phyloP scores from a whole-genome alignment of 2,113 vertebrate genomes.

The Jacana jacana region DNA sequence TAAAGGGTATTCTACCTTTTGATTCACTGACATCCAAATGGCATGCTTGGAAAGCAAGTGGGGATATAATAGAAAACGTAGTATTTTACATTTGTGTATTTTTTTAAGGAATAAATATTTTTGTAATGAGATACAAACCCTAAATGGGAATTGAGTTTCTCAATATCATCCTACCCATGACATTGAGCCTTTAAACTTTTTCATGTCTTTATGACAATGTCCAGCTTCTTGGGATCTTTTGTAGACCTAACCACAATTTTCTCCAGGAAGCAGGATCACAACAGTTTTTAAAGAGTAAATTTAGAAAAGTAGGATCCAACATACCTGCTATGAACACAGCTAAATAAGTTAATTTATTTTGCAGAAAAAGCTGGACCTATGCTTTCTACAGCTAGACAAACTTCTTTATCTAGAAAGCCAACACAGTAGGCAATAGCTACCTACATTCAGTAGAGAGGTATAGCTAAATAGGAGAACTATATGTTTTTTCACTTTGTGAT shows the following conservation, averaged over 20 bases:
- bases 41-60: slow-evolving; percentile 1
- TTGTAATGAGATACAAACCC: slow-evolving; percentile 68
- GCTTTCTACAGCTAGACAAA: background rate
- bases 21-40: background rate
- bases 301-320: background rate
- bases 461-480: background rate
- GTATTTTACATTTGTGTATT: slow-evolving; percentile 74
- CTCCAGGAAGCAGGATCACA: background rate
- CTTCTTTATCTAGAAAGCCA: background rate
- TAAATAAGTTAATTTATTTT: background rate
- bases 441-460: background rate
- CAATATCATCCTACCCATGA: slow-evolving; percentile 28
- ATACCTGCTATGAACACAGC: background rate
- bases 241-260: slow-evolving; percentile 13
- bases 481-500: background rate
- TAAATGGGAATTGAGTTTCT: slow-evolving; percentile 60
- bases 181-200: slow-evolving; percentile 35
- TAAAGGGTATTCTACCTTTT: background rate
- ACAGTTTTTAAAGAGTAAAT: slow-evolving; percentile 3
- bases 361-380: background rate
- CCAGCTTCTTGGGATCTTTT: slow-evolving; percentile 57
- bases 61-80: slow-evolving; percentile 52
- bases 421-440: background rate
- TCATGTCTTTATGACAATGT: slow-evolving; percentile 28
- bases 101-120: slow-evolving; percentile 79